phyloP scores from a whole-genome alignment of 2,797 vertebrate species.

The Tapera naevia region DNA sequence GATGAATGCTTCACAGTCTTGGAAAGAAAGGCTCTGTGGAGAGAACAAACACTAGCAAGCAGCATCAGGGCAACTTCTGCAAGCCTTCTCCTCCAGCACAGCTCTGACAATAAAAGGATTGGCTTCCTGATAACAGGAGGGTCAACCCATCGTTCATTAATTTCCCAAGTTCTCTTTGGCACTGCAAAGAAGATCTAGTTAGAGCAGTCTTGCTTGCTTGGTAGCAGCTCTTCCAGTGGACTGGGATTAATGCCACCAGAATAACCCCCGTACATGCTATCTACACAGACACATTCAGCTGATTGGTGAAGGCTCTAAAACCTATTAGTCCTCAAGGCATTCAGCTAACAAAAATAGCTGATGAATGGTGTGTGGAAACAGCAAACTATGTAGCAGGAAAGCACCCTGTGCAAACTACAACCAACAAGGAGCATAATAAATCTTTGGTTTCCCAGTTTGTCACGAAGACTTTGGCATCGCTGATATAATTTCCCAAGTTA shows the following conservation, averaged over 20 bases:
- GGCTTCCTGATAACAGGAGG: not conserved
- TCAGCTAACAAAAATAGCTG: not conserved
- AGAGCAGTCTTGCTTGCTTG: not conserved
- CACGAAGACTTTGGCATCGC: constrained; percentile 23
- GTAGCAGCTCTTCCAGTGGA: not conserved
- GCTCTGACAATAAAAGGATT: not conserved
- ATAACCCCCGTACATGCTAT: not conserved
- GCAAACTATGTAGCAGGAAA: not conserved
- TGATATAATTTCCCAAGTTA: constrained; percentile 26
- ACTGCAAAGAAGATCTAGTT: not conserved
- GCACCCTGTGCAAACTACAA: not conserved
- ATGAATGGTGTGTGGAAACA: not conserved
- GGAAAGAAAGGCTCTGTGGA: not conserved
- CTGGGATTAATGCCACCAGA: not conserved
- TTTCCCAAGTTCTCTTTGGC: not conserved
- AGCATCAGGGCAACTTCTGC: not conserved
- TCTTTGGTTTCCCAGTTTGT: not conserved
- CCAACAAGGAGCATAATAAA: not conserved
- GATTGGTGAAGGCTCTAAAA: constrained; percentile 12
- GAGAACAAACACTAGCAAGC: not conserved
- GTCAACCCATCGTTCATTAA: not conserved
- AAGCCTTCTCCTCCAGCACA: not conserved
- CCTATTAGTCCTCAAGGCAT: not conserved
- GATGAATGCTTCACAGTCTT: not conserved
- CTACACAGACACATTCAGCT: not conserved